A percentile compares a stretch with the other conserved stretches of the same genome.
phyloP scores from a whole-genome alignment of 2,888 invertebrate genomes.

The Stegophylla sp. region DNA sequence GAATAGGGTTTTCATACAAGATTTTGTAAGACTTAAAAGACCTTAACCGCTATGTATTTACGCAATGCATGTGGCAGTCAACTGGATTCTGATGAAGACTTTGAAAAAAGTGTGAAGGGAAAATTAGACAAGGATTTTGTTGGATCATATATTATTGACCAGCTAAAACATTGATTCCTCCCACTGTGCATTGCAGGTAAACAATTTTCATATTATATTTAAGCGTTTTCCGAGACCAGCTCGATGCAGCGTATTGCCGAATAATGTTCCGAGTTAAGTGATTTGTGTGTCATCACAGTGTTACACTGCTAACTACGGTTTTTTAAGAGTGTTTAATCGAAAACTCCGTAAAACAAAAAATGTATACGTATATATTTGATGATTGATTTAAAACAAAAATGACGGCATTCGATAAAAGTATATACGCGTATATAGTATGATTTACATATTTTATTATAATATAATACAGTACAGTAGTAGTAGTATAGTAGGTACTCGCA shows the following conservation, averaged over 20 bases:
- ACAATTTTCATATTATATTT: not conserved
- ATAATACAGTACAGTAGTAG: not conserved
- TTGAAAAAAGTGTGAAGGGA: no score
- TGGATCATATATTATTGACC: no score
- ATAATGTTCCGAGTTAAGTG: not conserved
- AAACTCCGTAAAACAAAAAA: not conserved
- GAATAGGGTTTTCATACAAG: no score
- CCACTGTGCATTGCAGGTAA: no score
- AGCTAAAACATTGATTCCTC: no score
- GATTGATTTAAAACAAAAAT: constrained; percentile 2
- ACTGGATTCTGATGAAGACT: no score
- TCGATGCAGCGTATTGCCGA: not conserved
- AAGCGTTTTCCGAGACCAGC: not conserved
- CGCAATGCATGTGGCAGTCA: no score
- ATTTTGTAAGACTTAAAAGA: no score
- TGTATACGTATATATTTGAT: constrained; percentile 2
- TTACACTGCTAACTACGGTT: not conserved
- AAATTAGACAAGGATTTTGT: no score
- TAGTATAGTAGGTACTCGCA: not conserved
- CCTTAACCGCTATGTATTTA: no score
- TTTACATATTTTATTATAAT: no score
- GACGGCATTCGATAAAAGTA: not conserved
- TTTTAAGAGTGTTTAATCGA: constrained; percentile 2
- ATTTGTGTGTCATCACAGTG: constrained; percentile 3
- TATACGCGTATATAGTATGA: no score